phyloP scores from a whole-genome alignment of 2,113 vertebrate genomes.

The Microcebus tavaratra region DNA sequence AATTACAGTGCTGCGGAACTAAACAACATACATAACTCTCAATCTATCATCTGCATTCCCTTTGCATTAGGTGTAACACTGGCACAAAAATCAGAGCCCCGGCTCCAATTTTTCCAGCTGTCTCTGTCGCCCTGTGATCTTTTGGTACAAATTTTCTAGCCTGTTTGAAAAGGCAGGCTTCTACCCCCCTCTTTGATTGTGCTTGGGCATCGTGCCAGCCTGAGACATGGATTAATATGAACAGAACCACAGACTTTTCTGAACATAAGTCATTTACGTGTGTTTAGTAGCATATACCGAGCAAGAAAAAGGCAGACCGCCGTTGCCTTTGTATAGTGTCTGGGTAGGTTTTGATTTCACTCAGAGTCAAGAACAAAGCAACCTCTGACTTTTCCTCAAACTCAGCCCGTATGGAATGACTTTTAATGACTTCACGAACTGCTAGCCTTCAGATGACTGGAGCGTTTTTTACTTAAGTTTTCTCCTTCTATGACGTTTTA shows the following conservation, averaged over 20 bases:
- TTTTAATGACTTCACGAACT: conserved; percentile 78
- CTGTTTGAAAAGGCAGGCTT: conserved; percentile 76
- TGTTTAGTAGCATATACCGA: conserved; percentile 51
- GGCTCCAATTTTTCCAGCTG: conserved; percentile 88
- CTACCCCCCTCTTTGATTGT: conserved; percentile 67
- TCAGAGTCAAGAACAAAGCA: conserved; percentile 80
- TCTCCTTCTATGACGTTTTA: conserved; percentile 74
- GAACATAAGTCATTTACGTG: conserved; percentile 67
- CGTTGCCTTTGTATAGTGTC: conserved; percentile 59
- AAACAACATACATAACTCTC: conserved; percentile 71
- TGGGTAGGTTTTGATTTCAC: conserved; percentile 78
- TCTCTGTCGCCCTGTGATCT: conserved; percentile 86
- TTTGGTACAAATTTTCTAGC: conserved; percentile 84
- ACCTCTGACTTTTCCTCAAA: conserved; percentile 75
- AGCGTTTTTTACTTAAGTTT: conserved; percentile 28
- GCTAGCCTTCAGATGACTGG: conserved; percentile 74
- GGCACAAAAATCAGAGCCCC: conserved; percentile 81
- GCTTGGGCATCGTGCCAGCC: conserved; percentile 67
- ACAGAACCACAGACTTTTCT: conserved; percentile 60
- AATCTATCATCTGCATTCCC: conserved; percentile 83
- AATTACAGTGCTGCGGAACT: conserved; percentile 6
- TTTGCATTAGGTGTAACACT: conserved; percentile 84
- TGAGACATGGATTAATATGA: conserved; percentile 65
- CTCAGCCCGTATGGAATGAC: conserved; percentile 71
- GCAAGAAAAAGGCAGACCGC: conserved; percentile 27